A percentile compares a stretch with the other conserved stretches of the same genome.
Conservation (phyloP, 2,113 vertebrate species). For the Chauna torquata region DNA sequence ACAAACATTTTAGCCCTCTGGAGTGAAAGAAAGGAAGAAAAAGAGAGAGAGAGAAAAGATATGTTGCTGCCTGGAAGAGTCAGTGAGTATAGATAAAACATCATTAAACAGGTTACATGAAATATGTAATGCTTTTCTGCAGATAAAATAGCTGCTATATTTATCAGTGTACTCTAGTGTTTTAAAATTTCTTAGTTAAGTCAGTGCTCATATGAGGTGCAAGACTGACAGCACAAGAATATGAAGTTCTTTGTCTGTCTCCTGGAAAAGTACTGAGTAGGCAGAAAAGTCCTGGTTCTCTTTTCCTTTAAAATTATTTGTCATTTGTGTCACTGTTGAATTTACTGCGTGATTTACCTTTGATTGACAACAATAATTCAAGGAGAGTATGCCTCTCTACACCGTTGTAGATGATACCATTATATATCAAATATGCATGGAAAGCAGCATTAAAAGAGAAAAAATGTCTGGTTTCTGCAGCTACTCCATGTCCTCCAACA, state of each 20-base stretch:
- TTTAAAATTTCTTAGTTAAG: slow-evolving; percentile 33
- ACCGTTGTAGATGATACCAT: background rate
- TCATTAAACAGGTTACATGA: background rate
- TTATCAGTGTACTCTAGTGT: slow-evolving; percentile 29
- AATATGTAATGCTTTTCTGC: background rate
- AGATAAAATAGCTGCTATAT: slow-evolving; percentile 51
- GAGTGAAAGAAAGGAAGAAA: background rate
- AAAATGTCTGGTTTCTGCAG: background rate
- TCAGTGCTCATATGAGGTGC: background rate
- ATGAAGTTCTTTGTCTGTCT: slow-evolving; percentile 34
- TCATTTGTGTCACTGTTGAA: slow-evolving; percentile 18
- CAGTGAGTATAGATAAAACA: slow-evolving; percentile 24
- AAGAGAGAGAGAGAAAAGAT: background rate
- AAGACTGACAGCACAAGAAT: slow-evolving; percentile 47
- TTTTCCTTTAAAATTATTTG: slow-evolving; percentile 52
- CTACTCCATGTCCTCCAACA: background rate
- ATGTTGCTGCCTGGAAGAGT: background rate
- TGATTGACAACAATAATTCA: slow-evolving; percentile 52
- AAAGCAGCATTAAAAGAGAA: background rate
- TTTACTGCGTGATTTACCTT: slow-evolving; percentile 18
- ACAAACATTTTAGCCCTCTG: background rate
- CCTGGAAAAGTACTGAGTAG: slow-evolving; percentile 53
- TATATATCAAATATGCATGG: background rate
- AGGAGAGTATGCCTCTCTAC: background rate
- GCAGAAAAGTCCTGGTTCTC: slow-evolving; percentile 12